A percentile compares a stretch with the other conserved stretches of the same genome.
Evolutionary conservation across 2,113 vertebrate species (phyloP).

Genomic region (Lophotis ruficrista): DNA sequence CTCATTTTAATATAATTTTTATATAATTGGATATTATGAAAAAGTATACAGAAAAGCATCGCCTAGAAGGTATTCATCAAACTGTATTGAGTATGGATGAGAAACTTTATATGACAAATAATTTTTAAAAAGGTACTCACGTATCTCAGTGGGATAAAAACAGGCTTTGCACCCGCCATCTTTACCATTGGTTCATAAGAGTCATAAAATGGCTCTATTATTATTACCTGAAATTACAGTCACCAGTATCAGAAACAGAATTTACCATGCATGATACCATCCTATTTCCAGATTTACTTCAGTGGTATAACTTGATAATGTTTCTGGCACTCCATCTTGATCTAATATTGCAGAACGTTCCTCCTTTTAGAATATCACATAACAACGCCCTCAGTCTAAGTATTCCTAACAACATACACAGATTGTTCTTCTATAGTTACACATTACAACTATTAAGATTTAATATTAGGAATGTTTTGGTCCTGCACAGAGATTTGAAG

Average conservation of each 20-base stretch:
- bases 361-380: neutral
- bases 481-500: neutral
- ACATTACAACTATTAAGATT: neutral
- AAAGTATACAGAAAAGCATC: neutral
- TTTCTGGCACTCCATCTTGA: neutral
- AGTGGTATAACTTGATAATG: neutral
- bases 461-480: neutral
- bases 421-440: neutral
- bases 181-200: slow-evolving; percentile 93
- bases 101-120: neutral
- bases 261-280: neutral
- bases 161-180: slow-evolving; percentile 91
- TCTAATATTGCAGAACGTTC: neutral
- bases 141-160: slow-evolving; percentile 85
- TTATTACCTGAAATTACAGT: slow-evolving; percentile 86
- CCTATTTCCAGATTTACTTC: neutral
- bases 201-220: slow-evolving; percentile 95
- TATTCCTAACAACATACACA: neutral
- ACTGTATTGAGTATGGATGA: neutral
- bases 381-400: neutral
- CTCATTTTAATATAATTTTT: neutral
- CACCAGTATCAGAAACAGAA: neutral
- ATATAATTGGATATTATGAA: neutral
- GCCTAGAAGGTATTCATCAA: neutral
- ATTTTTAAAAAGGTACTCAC: slow-evolving; percentile 78